Evolutionary conservation across 2,797 vertebrate genomes (phyloP).

Genomic region (Sebastes steindachneri): DNA sequence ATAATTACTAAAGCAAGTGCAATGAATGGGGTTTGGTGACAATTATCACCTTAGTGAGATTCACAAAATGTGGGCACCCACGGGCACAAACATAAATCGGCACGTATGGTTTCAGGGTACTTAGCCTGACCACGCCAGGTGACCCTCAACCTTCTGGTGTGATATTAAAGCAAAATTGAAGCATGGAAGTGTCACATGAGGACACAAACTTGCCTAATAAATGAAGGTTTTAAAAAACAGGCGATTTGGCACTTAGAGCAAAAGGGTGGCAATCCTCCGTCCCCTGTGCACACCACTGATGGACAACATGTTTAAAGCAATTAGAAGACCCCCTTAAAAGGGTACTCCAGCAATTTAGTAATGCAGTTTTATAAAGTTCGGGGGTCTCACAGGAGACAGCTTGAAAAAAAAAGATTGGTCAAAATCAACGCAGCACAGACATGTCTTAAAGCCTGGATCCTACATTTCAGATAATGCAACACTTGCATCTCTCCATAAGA

Average conservation of each 20-base stretch:
- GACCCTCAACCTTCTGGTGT: not conserved
- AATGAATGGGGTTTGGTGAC: too few species aligned
- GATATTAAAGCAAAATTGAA: conserved; percentile 2
- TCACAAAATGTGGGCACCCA: too few species aligned
- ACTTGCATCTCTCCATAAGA: not conserved
- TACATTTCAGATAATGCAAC: not conserved
- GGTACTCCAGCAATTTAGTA: not conserved
- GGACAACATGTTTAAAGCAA: not conserved
- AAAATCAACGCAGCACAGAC: not conserved
- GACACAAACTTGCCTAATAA: not conserved
- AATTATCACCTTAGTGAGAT: too few species aligned
- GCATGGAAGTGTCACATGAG: not conserved
- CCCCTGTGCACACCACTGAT: not conserved
- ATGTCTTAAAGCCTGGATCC: not conserved
- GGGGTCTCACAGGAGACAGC: not conserved
- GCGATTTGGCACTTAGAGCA: not conserved
- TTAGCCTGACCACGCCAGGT: not conserved
- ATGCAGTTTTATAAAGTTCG: not conserved
- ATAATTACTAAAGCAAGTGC: too few species aligned
- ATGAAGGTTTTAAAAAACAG: conserved; percentile 11
- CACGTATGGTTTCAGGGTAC: not conserved
- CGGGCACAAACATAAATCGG: too few species aligned
- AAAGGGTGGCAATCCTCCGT: not conserved
- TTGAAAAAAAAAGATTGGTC: not conserved
- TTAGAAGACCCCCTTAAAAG: not conserved